These are phyloP conservation scores for Acheta domesticus DNA, from an alignment of 2,888 invertebrate species.

Conservation along the genomic window DNA sequence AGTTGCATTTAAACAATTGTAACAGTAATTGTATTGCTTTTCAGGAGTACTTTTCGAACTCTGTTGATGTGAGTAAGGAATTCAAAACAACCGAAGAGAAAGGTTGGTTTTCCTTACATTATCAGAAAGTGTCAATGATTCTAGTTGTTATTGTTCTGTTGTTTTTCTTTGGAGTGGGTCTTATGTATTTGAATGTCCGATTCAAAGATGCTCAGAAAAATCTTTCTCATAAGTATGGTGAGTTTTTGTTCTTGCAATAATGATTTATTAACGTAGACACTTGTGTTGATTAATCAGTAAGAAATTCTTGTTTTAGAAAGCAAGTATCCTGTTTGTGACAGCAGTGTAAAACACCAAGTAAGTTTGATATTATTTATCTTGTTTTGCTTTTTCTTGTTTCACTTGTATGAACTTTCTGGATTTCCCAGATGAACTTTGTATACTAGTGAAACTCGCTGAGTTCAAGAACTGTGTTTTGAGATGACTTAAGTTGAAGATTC, in stretches of 20 bases:
- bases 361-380: too few species aligned
- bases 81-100: slow-evolving; percentile 36
- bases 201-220: slow-evolving; percentile 43
- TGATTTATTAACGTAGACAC: too few species aligned
- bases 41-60: not conserved
- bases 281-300: too few species aligned
- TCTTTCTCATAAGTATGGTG: not conserved
- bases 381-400: too few species aligned
- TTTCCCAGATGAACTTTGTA: too few species aligned
- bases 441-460: too few species aligned
- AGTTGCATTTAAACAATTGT: too few species aligned
- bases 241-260: too few species aligned
- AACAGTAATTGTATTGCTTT: not conserved
- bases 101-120: slow-evolving; percentile 28
- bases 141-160: slow-evolving; percentile 46
- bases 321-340: not conserved
- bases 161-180: slow-evolving; percentile 48
- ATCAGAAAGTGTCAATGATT: slow-evolving; percentile 45
- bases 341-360: too few species aligned
- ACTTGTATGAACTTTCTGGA: too few species aligned
- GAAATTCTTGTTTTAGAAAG: not conserved
- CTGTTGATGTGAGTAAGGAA: slow-evolving; percentile 27
- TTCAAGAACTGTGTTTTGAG: too few species aligned
- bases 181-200: slow-evolving; percentile 49
- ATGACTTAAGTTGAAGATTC: too few species aligned